These are phyloP conservation scores for Eilema depressum DNA, from an alignment of 2,888 invertebrate genomes.

Conservation along the genomic window DNA sequence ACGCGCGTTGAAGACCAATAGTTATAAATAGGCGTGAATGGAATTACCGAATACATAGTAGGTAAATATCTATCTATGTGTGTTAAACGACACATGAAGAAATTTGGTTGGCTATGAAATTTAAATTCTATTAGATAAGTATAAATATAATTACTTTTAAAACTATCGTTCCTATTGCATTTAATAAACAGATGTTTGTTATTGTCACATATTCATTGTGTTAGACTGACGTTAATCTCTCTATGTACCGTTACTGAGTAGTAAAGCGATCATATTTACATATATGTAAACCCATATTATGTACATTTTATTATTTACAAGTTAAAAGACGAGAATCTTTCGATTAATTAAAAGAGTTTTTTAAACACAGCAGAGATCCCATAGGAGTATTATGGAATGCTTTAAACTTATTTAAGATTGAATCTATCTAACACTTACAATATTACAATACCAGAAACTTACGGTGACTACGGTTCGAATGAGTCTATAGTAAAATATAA, in stretches of 20 bases:
- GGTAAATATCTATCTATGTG: background rate
- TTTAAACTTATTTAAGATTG: conserved; percentile 82
- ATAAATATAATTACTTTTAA: conserved; percentile 32
- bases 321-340: conserved; percentile 70
- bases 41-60: background rate
- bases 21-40: background rate
- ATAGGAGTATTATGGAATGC: conserved; percentile 84
- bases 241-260: conserved; percentile 37
- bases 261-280: conserved; percentile 78
- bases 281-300: conserved; percentile 59
- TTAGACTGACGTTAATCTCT: conserved; percentile 30
- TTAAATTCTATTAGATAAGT: conserved; percentile 25
- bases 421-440: conserved; percentile 79
- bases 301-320: conserved; percentile 73
- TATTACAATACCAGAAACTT: conserved; percentile 71
- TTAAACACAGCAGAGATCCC: conserved; percentile 86
- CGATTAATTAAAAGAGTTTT: conserved; percentile 80
- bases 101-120: conserved; percentile 24
- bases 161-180: conserved; percentile 58
- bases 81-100: background rate
- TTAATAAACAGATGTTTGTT: conserved; percentile 75
- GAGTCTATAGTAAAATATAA: conserved; percentile 59
- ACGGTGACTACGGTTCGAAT: conserved; percentile 58
- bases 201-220: conserved; percentile 79
- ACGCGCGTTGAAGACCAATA: conserved; percentile 2